phyloP scores from a whole-genome alignment of 2,888 invertebrate species.

The Scaptodrosophila latifasciaeformis region DNA sequence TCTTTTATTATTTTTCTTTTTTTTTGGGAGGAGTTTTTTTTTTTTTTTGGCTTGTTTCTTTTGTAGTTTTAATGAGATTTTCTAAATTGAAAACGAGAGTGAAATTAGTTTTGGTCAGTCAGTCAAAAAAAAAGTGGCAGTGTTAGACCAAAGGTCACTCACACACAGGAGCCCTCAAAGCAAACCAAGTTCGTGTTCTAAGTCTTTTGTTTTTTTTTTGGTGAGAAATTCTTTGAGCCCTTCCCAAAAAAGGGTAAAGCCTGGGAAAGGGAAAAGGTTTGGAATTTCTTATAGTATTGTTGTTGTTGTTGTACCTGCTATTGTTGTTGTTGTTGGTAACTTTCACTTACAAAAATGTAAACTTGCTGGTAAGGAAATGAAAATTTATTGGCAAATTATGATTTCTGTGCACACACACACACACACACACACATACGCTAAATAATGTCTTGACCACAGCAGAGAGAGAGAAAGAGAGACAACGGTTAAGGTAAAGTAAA shows the following conservation, averaged over 20 bases:
- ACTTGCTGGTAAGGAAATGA: slow-evolving; percentile 54
- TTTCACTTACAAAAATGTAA: slow-evolving; percentile 51
- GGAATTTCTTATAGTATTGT: slow-evolving; percentile 22
- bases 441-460: slow-evolving; percentile 5
- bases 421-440: slow-evolving; percentile 9
- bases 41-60: neutral
- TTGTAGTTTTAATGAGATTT: slow-evolving; percentile 11
- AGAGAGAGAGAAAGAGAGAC: slow-evolving; percentile 3
- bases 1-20: neutral
- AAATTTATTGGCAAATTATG: slow-evolving; percentile 65
- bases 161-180: neutral
- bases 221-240: neutral
- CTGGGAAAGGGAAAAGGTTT: slow-evolving; percentile 5
- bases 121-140: slow-evolving; percentile 22
- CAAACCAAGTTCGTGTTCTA: slow-evolving; percentile 42
- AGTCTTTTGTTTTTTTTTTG: slow-evolving; percentile 35
- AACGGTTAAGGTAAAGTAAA: slow-evolving; percentile 32
- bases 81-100: slow-evolving; percentile 51
- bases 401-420: slow-evolving; percentile 48
- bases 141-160: neutral
- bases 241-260: neutral
- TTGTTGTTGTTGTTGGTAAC: slow-evolving; percentile 17
- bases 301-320: neutral
- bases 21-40: neutral
- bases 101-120: slow-evolving; percentile 37